A percentile compares a stretch with the other conserved stretches of the same genome.
Evolutionary conservation across 2,797 vertebrate genomes (phyloP).

Genomic region (Chromis chromis): DNA sequence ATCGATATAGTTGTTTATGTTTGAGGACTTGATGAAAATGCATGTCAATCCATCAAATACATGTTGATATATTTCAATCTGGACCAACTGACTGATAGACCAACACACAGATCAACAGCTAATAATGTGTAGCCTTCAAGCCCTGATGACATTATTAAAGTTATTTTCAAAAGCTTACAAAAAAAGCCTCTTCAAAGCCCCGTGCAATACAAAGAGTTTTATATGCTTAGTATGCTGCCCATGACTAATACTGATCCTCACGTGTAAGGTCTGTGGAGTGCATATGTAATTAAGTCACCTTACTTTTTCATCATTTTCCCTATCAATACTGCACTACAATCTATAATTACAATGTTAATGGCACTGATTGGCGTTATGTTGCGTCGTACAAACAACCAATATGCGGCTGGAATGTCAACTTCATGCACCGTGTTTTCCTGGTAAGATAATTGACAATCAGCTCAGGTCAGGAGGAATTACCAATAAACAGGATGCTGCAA

Average conservation of each 20-base stretch:
- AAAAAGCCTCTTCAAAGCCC: not conserved
- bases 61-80: no score
- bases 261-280: not conserved
- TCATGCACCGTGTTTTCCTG: not conserved
- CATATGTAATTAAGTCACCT: no score
- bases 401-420: slow-evolving; percentile 21
- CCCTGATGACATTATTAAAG: not conserved
- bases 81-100: not conserved
- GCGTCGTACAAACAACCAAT: not conserved
- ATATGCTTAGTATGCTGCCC: not conserved
- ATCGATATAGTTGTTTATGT: no score
- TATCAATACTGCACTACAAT: not conserved
- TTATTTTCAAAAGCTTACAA: not conserved
- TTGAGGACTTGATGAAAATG: no score
- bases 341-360: not conserved
- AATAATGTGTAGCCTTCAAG: not conserved
- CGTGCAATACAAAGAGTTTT: no score
- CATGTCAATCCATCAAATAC: no score
- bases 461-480: not conserved
- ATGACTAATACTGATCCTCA: not conserved
- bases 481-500: slow-evolving; percentile 1
- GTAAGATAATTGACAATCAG: slow-evolving; percentile 8
- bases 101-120: not conserved
- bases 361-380: not conserved
- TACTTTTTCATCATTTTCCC: not conserved